These are phyloP conservation scores for Calameuta filiformis DNA, from an alignment of 2,888 invertebrate species.

Conservation along the genomic window DNA sequence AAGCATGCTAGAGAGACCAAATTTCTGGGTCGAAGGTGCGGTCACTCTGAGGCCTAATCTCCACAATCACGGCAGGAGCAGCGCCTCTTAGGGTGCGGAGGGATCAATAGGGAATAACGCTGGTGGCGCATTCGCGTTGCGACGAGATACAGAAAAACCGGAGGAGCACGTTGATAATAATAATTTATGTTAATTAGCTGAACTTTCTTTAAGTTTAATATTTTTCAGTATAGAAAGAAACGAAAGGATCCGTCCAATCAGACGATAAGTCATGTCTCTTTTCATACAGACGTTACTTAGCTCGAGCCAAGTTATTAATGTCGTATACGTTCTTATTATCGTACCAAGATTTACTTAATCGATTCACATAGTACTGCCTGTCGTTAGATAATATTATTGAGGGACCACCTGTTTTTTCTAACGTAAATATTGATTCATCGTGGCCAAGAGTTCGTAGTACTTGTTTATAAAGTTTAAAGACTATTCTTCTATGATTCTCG, in stretches of 20 bases:
- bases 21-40: slow-evolving; percentile 97
- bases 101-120: neutral
- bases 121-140: too few relatives aligned
- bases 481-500: neutral
- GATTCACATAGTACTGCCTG: neutral
- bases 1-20: slow-evolving; percentile 92
- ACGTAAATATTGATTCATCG: slow-evolving; percentile 24
- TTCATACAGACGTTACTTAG: neutral
- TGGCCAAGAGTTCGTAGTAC: slow-evolving; percentile 33
- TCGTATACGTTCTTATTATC: neutral
- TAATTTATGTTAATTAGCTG: neutral
- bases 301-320: neutral
- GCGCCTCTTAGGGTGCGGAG: slow-evolving; percentile 34
- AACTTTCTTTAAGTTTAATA: neutral
- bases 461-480: neutral
- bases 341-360: too few relatives aligned
- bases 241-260: neutral
- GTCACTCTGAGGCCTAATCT: slow-evolving; percentile 85
- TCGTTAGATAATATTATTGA: neutral
- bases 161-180: neutral
- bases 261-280: neutral
- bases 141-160: too few relatives aligned
- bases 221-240: neutral
- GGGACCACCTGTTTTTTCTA: neutral
- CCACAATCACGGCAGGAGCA: slow-evolving; percentile 67